These are phyloP conservation scores for Betta splendens DNA, from an alignment of 2,797 vertebrate species.

Conservation along the genomic window DNA sequence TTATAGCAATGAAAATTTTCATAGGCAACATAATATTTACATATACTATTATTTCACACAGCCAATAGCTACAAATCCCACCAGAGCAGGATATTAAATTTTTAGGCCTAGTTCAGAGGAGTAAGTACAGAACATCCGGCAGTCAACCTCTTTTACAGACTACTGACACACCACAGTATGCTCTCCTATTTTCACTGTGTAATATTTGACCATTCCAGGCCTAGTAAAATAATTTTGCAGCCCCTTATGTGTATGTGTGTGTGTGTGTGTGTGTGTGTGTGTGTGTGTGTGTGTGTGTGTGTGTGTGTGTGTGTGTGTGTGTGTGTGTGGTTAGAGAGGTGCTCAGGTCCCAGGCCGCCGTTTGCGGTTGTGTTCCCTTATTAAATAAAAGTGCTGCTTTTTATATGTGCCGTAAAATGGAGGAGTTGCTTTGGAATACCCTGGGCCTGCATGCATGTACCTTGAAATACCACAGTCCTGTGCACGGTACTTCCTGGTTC, in stretches of 20 bases:
- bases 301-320: constrained; percentile 36
- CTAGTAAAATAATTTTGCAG: constrained; percentile 75
- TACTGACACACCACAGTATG: constrained; percentile 67
- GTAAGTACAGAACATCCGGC: constrained; percentile 36
- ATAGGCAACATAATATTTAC: neutral
- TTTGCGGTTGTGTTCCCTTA: constrained; percentile 77
- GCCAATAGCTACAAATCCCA: constrained; percentile 9
- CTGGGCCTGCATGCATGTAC: constrained; percentile 69
- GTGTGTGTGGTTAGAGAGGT: constrained; percentile 68
- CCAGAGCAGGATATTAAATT: neutral
- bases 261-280: constrained; percentile 54
- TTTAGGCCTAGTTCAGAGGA: constrained; percentile 19
- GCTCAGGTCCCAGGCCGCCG: constrained; percentile 71
- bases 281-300: constrained; percentile 56
- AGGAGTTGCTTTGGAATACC: constrained; percentile 71
- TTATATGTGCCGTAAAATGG: constrained; percentile 76
- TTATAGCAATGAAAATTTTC: neutral
- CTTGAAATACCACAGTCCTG: constrained; percentile 94
- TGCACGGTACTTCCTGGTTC: constrained; percentile 89
- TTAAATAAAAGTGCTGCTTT: constrained; percentile 78
- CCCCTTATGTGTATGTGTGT: constrained; percentile 48
- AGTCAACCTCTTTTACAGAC: constrained; percentile 64
- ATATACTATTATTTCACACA: constrained; percentile 3
- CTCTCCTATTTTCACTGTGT: constrained; percentile 75
- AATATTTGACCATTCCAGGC: constrained; percentile 73